These are phyloP conservation scores for Drosophila prolongata DNA, from an alignment of 2,888 invertebrate genomes.

Conservation along the genomic window DNA sequence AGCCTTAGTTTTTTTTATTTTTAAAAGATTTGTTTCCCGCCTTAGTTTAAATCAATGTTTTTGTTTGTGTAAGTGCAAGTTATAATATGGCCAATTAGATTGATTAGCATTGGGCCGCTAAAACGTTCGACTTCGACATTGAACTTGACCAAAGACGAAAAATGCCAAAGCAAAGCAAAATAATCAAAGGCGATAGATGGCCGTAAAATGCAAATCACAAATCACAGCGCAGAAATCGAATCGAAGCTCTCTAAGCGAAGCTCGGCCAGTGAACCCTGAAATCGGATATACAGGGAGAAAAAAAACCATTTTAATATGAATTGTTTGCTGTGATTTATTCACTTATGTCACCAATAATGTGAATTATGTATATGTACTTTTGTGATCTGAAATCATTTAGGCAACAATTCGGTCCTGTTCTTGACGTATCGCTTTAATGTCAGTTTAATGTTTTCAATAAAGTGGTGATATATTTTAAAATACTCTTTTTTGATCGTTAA, in stretches of 20 bases:
- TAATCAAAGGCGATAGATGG: conserved; percentile 35
- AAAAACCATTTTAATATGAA: neutral
- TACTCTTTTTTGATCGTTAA: too few species aligned
- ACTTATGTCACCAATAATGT: neutral
- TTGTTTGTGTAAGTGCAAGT: conserved; percentile 9
- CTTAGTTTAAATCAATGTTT: neutral
- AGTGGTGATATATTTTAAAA: too few species aligned
- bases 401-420: neutral
- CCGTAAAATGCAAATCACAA: conserved; percentile 42
- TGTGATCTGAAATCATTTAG: neutral
- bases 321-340: conserved; percentile 16
- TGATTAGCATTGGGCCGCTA: conserved; percentile 34
- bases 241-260: conserved; percentile 23
- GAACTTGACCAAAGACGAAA: conserved; percentile 45
- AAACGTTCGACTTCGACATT: conserved; percentile 34
- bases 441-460: too few species aligned
- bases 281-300: neutral
- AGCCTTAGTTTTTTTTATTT: neutral
- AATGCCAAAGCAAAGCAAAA: conserved; percentile 9
- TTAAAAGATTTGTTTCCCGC: neutral
- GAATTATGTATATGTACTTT: neutral
- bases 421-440: neutral
- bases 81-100: conserved; percentile 23
- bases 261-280: conserved; percentile 38
- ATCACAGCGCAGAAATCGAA: conserved; percentile 21